Percentiles rank a stretch among this genome's conserved stretches.
Conservation (phyloP, 2,888 invertebrate genomes). For the Cosmia trapezina region DNA sequence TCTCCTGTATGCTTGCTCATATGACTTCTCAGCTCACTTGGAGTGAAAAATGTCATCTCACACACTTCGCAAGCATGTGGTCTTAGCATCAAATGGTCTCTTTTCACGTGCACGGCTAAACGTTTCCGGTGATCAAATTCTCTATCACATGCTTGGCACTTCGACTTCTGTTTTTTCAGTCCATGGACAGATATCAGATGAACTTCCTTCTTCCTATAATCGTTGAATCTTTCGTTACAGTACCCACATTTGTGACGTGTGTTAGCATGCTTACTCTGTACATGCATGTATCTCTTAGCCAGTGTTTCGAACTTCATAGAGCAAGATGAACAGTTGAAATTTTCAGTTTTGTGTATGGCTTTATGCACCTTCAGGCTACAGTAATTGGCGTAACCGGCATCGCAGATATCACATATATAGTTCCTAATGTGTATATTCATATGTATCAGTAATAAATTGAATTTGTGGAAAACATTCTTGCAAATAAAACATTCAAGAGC, state of each 20-base stretch:
- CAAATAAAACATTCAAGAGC: constrained; percentile 43
- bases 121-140: constrained; percentile 84
- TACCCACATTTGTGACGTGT: constrained; percentile 73
- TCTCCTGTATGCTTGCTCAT: constrained; percentile 79
- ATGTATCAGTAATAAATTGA: constrained; percentile 43
- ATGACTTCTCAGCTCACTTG: constrained; percentile 77
- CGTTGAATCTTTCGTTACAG: constrained; percentile 76
- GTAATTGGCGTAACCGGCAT: constrained; percentile 77
- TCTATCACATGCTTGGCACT: constrained; percentile 85
- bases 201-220: constrained; percentile 80
- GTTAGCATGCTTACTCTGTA: constrained; percentile 64
- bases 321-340: constrained; percentile 69
- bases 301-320: constrained; percentile 70
- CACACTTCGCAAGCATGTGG: constrained; percentile 58
- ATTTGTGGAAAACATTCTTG: constrained; percentile 39
- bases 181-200: constrained; percentile 80
- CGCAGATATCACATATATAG: constrained; percentile 75
- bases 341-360: constrained; percentile 75
- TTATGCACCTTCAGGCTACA: constrained; percentile 63
- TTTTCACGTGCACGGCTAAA: constrained; percentile 83
- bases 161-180: constrained; percentile 64
- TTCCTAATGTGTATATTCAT: constrained; percentile 70
- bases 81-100: constrained; percentile 71
- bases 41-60: constrained; percentile 52
- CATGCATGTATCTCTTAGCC: constrained; percentile 70